Percentiles rank a stretch among this genome's conserved stretches.
Evolutionary conservation across 2,113 vertebrate species (phyloP).

Genomic region (Gallinago media): DNA sequence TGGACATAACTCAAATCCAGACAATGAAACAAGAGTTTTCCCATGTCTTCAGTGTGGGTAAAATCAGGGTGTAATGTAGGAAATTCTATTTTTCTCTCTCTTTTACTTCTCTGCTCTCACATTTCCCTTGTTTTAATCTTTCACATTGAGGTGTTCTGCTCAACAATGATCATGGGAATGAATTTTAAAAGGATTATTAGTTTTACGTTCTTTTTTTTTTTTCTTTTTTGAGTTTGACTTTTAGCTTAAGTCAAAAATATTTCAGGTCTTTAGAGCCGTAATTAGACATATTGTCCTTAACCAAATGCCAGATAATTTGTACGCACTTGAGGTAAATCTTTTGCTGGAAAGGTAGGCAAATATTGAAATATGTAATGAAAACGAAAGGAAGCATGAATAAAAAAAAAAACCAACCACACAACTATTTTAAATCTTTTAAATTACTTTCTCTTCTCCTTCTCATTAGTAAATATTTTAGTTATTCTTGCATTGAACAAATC

Average conservation of each 20-base stretch:
- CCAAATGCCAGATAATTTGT: constrained; percentile 79
- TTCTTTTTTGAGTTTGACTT: constrained; percentile 59
- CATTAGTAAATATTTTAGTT: constrained; percentile 75
- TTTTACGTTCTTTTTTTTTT: neutral
- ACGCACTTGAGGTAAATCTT: constrained; percentile 72
- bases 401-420: neutral
- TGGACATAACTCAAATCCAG: neutral
- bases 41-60: neutral
- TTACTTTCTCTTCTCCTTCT: constrained; percentile 58
- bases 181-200: constrained; percentile 76
- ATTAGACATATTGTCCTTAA: constrained; percentile 77
- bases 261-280: constrained; percentile 76
- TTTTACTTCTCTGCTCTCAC: neutral
- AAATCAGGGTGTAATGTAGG: neutral
- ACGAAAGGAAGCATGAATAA: constrained; percentile 40
- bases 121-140: constrained; percentile 23
- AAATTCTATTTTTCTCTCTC: neutral
- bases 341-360: constrained; percentile 75
- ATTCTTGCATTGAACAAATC: constrained; percentile 32
- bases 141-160: neutral
- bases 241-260: constrained; percentile 73
- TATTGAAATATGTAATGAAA: constrained; percentile 80
- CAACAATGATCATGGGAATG: constrained; percentile 36
- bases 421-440: constrained; percentile 75
- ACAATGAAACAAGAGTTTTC: neutral